phyloP scores from a whole-genome alignment of 2,797 vertebrate species.

The Lophius americanus region DNA sequence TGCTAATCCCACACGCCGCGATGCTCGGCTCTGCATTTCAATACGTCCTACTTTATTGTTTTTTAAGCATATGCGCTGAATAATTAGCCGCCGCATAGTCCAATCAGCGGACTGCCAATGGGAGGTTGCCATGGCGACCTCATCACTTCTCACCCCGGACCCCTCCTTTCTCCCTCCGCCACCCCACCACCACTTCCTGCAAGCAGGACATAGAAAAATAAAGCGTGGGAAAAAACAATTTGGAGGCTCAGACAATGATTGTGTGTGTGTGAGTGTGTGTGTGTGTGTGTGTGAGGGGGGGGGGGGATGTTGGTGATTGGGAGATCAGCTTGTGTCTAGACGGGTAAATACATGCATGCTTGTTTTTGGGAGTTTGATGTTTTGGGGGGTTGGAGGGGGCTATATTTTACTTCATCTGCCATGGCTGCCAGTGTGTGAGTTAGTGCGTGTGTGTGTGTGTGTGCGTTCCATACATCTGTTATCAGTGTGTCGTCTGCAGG shows the following conservation, averaged over 20 bases:
- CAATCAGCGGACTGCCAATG: slow-evolving; percentile 81
- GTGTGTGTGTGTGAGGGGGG: slow-evolving; percentile 13
- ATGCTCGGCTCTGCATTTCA: slow-evolving; percentile 77
- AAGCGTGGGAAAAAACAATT: slow-evolving; percentile 81
- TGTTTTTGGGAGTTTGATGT: slow-evolving; percentile 56
- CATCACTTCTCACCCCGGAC: slow-evolving; percentile 61
- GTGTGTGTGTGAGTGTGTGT: slow-evolving; percentile 16
- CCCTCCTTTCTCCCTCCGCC: slow-evolving; percentile 42
- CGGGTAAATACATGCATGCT: slow-evolving; percentile 46
- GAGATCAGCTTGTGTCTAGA: slow-evolving; percentile 72
- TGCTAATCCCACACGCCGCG: slow-evolving; percentile 70
- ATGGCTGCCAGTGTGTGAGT: slow-evolving; percentile 25
- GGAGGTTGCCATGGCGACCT: slow-evolving; percentile 76
- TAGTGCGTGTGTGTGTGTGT: not conserved
- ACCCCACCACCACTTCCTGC: slow-evolving; percentile 32
- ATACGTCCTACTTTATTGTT: slow-evolving; percentile 81
- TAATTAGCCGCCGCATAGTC: slow-evolving; percentile 80
- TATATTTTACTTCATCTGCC: slow-evolving; percentile 52
- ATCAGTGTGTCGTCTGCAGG: not conserved
- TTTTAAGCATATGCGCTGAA: slow-evolving; percentile 80
- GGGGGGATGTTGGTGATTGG: slow-evolving; percentile 41
- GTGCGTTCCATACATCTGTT: not conserved
- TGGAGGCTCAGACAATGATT: slow-evolving; percentile 71
- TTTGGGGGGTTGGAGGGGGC: slow-evolving; percentile 51
- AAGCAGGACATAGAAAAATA: slow-evolving; percentile 77